Base-by-base conservation (phyloP, 1,140 invertebrate species). In the Calliopsis andreniformis region DNA sequence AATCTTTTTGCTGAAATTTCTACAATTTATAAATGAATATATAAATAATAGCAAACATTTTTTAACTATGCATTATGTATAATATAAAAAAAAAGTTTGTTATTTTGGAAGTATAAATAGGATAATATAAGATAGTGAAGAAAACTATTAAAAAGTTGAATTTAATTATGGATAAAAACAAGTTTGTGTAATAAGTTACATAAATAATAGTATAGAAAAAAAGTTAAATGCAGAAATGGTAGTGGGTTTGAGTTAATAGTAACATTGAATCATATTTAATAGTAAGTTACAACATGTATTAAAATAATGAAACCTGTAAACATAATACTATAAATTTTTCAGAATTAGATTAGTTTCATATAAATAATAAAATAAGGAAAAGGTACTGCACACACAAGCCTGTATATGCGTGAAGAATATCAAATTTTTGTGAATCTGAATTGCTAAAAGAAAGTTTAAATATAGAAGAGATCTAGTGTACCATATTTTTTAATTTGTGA, bases 351-450 rank as follows among this genome's bases (percentile, higher is more conserved):
- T 47, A 61, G 30, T 25, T 7, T 12, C 42, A 0, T 42, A 2
- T 70, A 20, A 47, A 47, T 35, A 39, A 49, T 39, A 43, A 25
- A 49, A 35, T 39, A n/a, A 49, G 14, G 3, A 35, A 3, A 39
- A 14, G 45, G 30, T 28, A 39, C 32, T 72, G 63, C 4, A 72
- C 30, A 25, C 32, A 53, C 8, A 30, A 72, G 59, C 59, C n/a
- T 53, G 45, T 72, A 72, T 72, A 72, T 72, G 8, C 69, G 35
- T 63, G 16, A 42, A 16, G 39, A 42, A 14, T 12, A 39, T 71
- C 14, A 28, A 61, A 47, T 71, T 71, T 49, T 6, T 49, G 30
- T 49, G 68, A 71, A 23, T 61, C 68, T 71, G 68, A 71, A 71
- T 71, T 71, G 68, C 68, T 61, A 14, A 23, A 16, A 39, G 14